Conservation (phyloP, 1,140 invertebrate species). For the Mesaphorura yosii region DNA sequence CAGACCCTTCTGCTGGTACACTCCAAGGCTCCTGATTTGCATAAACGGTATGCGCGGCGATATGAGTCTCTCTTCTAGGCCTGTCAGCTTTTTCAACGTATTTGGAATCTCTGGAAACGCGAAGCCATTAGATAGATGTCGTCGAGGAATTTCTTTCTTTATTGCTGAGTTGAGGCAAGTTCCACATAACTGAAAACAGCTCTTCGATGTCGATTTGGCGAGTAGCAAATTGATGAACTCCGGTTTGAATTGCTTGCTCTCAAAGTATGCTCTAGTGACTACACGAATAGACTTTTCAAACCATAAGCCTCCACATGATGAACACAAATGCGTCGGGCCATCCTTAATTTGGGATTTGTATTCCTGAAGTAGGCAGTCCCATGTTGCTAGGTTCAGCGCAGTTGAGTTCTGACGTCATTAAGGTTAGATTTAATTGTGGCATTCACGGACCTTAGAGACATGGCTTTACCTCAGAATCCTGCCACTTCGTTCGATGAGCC, state of each 20-base stretch:
- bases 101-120: slow-evolving; percentile 7
- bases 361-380: background rate
- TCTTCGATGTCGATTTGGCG: background rate
- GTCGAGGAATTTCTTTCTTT: slow-evolving; percentile 3
- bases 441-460: too few species aligned
- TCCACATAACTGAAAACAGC: background rate
- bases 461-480: too few species aligned
- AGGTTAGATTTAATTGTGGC: too few species aligned
- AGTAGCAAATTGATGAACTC: background rate
- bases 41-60: slow-evolving; percentile 21
- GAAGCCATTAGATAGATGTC: slow-evolving; percentile 19
- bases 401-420: too few species aligned
- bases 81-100: slow-evolving; percentile 9
- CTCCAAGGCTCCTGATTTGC: slow-evolving; percentile 15
- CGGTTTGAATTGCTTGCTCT: background rate
- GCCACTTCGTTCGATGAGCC: background rate
- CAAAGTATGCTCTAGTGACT: background rate
- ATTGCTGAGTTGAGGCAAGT: slow-evolving; percentile 1
- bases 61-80: slow-evolving; percentile 14
- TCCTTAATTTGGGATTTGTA: slow-evolving; percentile 2
- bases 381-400: too few species aligned
- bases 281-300: background rate
- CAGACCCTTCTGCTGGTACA: slow-evolving; percentile 10
- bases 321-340: slow-evolving; percentile 6
- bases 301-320: slow-evolving; percentile 11